Evolutionary conservation across 1,140 invertebrate species (phyloP), one percentile per base, ranked within the genome.

Genomic region (Metaphire vulgaris): DNA sequence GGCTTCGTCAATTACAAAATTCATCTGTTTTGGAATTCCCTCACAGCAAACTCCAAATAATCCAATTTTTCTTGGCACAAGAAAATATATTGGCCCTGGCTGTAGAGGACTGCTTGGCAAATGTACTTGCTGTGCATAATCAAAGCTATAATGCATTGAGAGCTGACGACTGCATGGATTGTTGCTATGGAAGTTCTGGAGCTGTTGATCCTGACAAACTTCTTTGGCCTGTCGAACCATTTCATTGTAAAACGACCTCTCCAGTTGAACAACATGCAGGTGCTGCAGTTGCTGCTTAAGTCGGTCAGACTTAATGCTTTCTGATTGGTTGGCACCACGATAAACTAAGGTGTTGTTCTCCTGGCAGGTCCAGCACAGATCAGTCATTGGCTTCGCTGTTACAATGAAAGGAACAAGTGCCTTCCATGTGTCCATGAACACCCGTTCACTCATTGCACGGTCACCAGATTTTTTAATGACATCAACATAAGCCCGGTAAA

Each of bases 31-130:
- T 26, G 79, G 78, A 28, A 81, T 67, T 2, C 65, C 80, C 64
- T 81, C 80, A 75, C 71, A 80, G 41, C 77, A 76, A 15, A 82
- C 76, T 26, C 81, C 78, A 79, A 81, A 81, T n/a, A 82, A 69
- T 41, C 74, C 79, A 77, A 79, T 80, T 64, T 80, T 80, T 28
- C 78, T 64, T 65, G 79, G 79, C 1, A 77, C 79, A 29, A 72
- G 72, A 41, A 82, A 79, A 65, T 78, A 82, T 6, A 82, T 76
- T 67, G 81, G 80, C 14, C 81, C 80, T 30, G 80, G 79, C 72
- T 80, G 81, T 29, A 73, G 41, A 16, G 80, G 73, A 73, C 79
- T 71, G 74, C 66, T 71, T 1, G 76, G 80, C 29, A 72, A 32
- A 70, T 76, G 34, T 78, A 79, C 2, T 79, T 72, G 72, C 72